Base-by-base conservation (phyloP, 2,888 invertebrate genomes). In the Tiliacea aurago region DNA sequence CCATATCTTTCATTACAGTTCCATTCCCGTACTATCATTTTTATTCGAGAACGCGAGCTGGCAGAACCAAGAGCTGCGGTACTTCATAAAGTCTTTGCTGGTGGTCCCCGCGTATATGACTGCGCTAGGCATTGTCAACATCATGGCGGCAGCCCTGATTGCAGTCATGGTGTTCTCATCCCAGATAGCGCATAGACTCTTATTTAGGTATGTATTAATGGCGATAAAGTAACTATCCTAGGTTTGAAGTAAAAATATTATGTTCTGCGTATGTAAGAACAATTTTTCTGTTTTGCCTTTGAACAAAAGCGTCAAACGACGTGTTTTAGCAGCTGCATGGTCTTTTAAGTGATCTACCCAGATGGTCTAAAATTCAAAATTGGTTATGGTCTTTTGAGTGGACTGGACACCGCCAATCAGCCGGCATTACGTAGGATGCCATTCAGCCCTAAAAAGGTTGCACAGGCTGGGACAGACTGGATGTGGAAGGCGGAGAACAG, bases 121-220 rank as follows among this genome's bases (percentile, higher is more conserved):
- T 0, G 97, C 97, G 2, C 92, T 98, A 76, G 97, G 97, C 2
- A 89, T 97, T 23, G 86, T 97, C 9, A 97, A 97, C 84, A 85
- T 97, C 1, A 88, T 96, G 6, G 97, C 97, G 0, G 93, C 97
- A 23, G 95, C 90, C 1, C 90, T 97, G 45, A 94, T 97, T 82
- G 92, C 95, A 20, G 93, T 97, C 0, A 96, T 98, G 89, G 95
- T 97, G 72, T 97, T 97, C 83, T 97, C 97, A 61, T 98, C 98
- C 66, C 97, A 98, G 73, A 95, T 98, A 9, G 97, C 97, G 5
- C 97, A 98, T 91, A 97, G 97, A 87, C 89, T 98, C 66, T 93
- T 97, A 15, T 96, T 97, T 77, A 97, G 97, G 98, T 98, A 85
- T 63, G 78, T 80, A 53, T 51, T 10, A 18, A 41, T 51, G 9